A percentile compares a stretch with the other conserved stretches of the same genome.
phyloP scores from a whole-genome alignment of 2,113 vertebrate species.

The Anas platyrhynchos region DNA sequence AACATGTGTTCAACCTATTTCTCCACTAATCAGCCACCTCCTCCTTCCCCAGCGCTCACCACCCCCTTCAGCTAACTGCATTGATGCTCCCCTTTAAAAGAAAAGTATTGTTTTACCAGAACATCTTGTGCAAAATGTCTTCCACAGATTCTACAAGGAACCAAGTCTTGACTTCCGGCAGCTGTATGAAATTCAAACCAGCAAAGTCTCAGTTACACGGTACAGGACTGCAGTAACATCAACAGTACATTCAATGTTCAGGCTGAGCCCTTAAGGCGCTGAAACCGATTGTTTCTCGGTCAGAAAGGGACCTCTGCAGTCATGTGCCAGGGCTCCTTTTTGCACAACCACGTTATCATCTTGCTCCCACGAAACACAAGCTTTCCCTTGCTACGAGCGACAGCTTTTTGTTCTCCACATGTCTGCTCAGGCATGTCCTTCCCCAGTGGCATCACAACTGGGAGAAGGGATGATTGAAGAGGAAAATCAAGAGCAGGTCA shows the following conservation, averaged over 20 bases:
- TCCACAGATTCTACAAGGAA: constrained; percentile 68
- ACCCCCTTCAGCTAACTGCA: constrained; percentile 45
- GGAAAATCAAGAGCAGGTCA: neutral
- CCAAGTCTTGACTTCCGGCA: constrained; percentile 45
- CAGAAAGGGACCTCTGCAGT: neutral
- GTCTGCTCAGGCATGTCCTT: neutral
- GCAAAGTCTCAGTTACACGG: constrained; percentile 18
- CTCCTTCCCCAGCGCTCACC: constrained; percentile 14
- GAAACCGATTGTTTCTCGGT: neutral
- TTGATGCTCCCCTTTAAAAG: neutral
- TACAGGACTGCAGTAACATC: neutral
- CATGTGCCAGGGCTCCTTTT: neutral
- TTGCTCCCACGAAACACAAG: neutral
- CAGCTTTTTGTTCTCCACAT: neutral
- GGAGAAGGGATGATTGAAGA: neutral
- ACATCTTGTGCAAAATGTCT: constrained; percentile 67
- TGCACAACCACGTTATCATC: neutral
- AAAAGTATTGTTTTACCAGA: constrained; percentile 64
- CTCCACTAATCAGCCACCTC: neutral
- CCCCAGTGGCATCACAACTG: neutral
- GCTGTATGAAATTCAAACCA: constrained; percentile 65
- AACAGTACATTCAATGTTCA: neutral
- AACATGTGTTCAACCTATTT: constrained; percentile 36
- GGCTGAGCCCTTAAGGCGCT: neutral
- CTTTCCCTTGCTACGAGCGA: neutral